Percentiles rank a stretch among this genome's conserved stretches.
These are phyloP conservation scores for Eumaeus atala DNA, from an alignment of 1,140 invertebrate genomes.

Conservation along the genomic window DNA sequence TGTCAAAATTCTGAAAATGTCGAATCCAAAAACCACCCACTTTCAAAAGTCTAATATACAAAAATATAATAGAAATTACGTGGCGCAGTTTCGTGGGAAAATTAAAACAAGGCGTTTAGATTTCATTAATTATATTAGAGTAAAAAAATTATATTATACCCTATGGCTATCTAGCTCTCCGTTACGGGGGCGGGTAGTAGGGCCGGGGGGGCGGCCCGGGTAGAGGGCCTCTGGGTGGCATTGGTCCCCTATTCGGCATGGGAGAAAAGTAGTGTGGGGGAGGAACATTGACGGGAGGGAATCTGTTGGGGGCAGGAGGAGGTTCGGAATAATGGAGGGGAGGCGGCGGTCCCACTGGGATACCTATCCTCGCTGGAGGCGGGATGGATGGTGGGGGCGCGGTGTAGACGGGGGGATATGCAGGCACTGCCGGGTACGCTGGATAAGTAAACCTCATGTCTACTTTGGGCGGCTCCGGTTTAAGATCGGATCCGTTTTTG, in stretches of 20 bases:
- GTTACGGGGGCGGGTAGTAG: slow-evolving; percentile 68
- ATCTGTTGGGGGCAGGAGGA: slow-evolving; percentile 37
- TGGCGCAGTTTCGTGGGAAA: slow-evolving; percentile 11
- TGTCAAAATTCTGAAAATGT: no score
- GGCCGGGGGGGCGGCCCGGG: slow-evolving; percentile 48
- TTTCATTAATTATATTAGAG: slow-evolving; percentile 48
- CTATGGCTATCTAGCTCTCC: slow-evolving; percentile 35
- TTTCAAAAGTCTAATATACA: no score
- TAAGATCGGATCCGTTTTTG: slow-evolving; percentile 62
- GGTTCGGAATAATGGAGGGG: slow-evolving; percentile 45
- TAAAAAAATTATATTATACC: slow-evolving; percentile 57
- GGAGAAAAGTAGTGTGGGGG: slow-evolving; percentile 58
- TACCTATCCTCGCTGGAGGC: slow-evolving; percentile 32
- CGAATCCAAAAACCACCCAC: no score
- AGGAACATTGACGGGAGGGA: slow-evolving; percentile 47
- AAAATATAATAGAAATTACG: no score
- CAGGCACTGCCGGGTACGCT: slow-evolving; percentile 36
- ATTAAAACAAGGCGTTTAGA: slow-evolving; percentile 36
- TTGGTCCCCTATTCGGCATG: slow-evolving; percentile 37
- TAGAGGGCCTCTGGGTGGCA: slow-evolving; percentile 24
- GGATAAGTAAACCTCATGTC: slow-evolving; percentile 51
- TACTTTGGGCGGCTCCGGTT: slow-evolving; percentile 48
- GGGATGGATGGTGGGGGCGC: slow-evolving; percentile 44
- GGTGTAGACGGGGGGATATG: slow-evolving; percentile 48
- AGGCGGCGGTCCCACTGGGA: slow-evolving; percentile 29